phyloP scores from a whole-genome alignment of 2,797 vertebrate species.

The Myripristis jacobus region DNA sequence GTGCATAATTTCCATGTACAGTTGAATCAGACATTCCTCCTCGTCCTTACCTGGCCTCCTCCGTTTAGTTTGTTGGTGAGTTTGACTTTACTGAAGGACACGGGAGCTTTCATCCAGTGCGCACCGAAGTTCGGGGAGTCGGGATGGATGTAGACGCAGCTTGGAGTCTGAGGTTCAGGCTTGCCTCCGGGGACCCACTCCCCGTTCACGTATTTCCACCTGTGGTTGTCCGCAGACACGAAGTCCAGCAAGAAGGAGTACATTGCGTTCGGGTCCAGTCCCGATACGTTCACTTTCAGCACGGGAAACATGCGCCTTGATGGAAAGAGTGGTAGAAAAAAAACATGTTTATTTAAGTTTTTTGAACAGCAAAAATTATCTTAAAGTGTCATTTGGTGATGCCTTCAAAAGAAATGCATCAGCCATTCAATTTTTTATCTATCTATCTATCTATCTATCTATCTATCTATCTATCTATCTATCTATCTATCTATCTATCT shows the following conservation, averaged over 20 bases:
- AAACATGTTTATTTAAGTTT: not conserved
- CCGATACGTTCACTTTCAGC: conserved; percentile 80
- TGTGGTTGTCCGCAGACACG: conserved; percentile 85
- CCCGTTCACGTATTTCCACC: conserved; percentile 88
- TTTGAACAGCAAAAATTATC: not conserved
- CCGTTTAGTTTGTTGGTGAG: conserved; percentile 88
- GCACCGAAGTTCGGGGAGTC: conserved; percentile 88
- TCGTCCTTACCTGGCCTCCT: conserved; percentile 83
- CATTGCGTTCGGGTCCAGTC: conserved; percentile 87
- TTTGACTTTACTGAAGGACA: conserved; percentile 89
- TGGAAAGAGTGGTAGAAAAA: not conserved
- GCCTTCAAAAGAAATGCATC: too few relatives aligned
- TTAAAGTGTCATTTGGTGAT: too few relatives aligned
- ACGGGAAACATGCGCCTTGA: conserved; percentile 85
- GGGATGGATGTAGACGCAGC: conserved; percentile 87
- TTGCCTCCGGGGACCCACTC: conserved; percentile 87
- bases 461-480: not conserved
- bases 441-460: conserved; percentile 4
- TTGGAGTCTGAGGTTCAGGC: conserved; percentile 85
- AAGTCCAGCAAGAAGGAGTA: conserved; percentile 86
- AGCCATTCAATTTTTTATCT: not conserved
- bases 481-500: conserved; percentile 5
- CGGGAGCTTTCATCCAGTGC: conserved; percentile 87
- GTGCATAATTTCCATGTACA: too few relatives aligned
- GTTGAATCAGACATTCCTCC: too few relatives aligned